These are phyloP conservation scores for Battus philenor DNA, from an alignment of 1,140 invertebrate species.

Conservation along the genomic window DNA sequence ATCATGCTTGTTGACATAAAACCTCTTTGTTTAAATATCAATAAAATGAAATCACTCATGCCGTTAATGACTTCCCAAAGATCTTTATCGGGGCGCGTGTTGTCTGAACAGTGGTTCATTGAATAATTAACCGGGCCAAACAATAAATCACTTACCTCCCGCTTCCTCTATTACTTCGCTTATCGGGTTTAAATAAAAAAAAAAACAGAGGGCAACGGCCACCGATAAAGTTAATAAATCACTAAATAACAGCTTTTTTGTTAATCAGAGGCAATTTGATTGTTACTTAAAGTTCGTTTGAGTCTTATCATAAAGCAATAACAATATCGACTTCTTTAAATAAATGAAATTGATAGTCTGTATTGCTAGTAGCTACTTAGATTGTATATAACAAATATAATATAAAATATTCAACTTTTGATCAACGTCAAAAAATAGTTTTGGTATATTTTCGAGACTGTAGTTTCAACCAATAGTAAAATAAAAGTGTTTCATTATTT, in stretches of 20 bases:
- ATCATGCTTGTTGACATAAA: slow-evolving; percentile 23
- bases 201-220: slow-evolving; percentile 41
- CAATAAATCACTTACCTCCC: slow-evolving; percentile 44
- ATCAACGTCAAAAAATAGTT: too few species aligned
- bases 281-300: too few species aligned
- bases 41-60: slow-evolving; percentile 26
- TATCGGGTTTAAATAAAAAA: slow-evolving; percentile 48
- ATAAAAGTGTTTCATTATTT: too few species aligned
- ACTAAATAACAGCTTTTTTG: slow-evolving; percentile 47
- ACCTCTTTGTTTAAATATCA: slow-evolving; percentile 23
- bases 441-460: too few species aligned
- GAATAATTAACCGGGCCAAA: slow-evolving; percentile 47
- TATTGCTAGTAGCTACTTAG: too few species aligned
- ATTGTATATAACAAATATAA: too few species aligned
- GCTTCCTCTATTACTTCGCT: slow-evolving; percentile 55
- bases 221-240: slow-evolving; percentile 58
- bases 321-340: too few species aligned
- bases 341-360: too few species aligned
- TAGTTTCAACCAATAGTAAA: too few species aligned
- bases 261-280: slow-evolving; percentile 5
- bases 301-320: too few species aligned
- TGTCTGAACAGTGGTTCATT: slow-evolving; percentile 45
- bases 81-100: slow-evolving; percentile 26
- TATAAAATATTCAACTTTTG: too few species aligned
- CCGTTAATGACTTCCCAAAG: slow-evolving; percentile 23